Evolutionary conservation across 2,797 vertebrate species (phyloP).

Genomic region (Micropoecilia bifurca): DNA sequence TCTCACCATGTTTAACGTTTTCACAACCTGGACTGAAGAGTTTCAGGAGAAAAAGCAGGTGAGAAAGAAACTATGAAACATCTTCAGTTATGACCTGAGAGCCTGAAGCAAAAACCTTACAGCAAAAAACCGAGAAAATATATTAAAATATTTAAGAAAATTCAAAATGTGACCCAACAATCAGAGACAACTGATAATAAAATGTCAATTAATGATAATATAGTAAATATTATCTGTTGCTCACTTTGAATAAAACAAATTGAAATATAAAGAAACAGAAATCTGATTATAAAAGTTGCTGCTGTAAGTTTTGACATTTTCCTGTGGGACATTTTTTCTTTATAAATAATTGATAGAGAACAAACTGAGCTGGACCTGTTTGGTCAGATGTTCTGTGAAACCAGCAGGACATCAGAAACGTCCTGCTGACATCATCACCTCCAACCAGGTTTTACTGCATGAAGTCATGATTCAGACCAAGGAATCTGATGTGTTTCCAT

Average conservation of each 20-base stretch:
- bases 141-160: background rate
- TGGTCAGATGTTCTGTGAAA: background rate
- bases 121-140: background rate
- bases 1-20: background rate
- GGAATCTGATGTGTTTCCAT: background rate
- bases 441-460: conserved; percentile 1
- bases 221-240: no score
- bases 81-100: background rate
- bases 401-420: background rate
- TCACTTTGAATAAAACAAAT: no score
- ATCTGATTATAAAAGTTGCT: background rate
- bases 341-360: background rate
- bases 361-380: background rate
- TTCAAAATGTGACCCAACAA: background rate
- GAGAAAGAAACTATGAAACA: background rate
- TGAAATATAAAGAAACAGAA: no score
- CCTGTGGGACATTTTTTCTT: background rate
- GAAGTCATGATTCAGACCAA: conserved; percentile 13
- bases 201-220: no score
- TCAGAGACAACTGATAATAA: background rate
- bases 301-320: background rate
- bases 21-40: background rate
- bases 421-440: conserved; percentile 16
- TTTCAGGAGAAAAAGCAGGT: background rate
- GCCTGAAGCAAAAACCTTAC: background rate